Percentiles rank a stretch among this genome's conserved stretches.
Conservation (phyloP, 2,888 invertebrate species). For the Bombylius major region DNA sequence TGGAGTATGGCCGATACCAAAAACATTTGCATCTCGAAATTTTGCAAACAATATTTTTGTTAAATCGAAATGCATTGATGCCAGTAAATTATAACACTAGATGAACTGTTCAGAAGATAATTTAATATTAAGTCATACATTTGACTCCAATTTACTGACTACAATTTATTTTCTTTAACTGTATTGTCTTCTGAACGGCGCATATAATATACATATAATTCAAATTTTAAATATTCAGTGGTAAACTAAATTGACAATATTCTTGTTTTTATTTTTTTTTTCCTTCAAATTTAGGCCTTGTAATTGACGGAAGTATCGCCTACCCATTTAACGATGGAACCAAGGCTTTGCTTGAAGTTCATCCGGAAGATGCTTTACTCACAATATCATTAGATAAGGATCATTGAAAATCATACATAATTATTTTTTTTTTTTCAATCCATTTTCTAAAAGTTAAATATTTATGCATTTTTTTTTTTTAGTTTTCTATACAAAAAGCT, state of each 20-base stretch:
- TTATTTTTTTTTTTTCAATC: no score
- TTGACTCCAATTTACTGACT: no score
- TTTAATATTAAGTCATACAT: no score
- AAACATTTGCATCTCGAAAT: constrained; percentile 60
- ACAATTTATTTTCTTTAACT: no score
- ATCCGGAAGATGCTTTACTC: constrained; percentile 76
- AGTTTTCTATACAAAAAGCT: no score
- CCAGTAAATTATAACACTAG: constrained; percentile 35
- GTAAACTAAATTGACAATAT: no score
- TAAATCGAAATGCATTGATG: constrained; percentile 82
- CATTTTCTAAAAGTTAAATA: no score
- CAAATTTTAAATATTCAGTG: no score
- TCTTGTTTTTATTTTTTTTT: neutral
- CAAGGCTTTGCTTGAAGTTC: constrained; percentile 66
- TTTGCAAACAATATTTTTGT: constrained; percentile 63
- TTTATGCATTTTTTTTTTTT: no score
- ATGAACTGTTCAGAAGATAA: neutral
- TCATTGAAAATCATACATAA: no score
- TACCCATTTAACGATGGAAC: constrained; percentile 92
- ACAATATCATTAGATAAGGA: constrained; percentile 45
- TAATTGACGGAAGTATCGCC: constrained; percentile 90
- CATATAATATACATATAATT: no score
- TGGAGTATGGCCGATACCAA: constrained; percentile 72
- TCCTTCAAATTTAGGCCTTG: constrained; percentile 47
- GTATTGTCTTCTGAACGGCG: no score